A percentile compares a stretch with the other conserved stretches of the same genome.
Conservation (phyloP, 2,113 vertebrate genomes). For the Numida meleagris region DNA sequence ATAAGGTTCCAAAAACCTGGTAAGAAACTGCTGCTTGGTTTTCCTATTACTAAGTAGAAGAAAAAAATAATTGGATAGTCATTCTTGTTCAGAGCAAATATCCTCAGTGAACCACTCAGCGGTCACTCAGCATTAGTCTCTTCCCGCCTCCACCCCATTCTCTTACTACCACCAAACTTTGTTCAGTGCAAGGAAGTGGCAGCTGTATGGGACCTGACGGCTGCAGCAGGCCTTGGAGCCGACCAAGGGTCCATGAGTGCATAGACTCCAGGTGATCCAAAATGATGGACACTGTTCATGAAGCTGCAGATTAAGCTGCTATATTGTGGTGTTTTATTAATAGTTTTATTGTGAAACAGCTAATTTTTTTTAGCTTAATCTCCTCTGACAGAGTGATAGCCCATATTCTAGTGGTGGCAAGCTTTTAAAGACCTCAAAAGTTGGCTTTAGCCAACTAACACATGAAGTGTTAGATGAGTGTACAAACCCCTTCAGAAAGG, state of each 20-base stretch:
- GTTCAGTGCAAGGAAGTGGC: neutral
- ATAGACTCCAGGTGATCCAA: neutral
- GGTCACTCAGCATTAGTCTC: neutral
- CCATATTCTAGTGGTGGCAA: neutral
- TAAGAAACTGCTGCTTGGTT: neutral
- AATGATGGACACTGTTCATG: neutral
- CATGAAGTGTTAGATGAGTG: neutral
- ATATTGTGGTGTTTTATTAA: neutral
- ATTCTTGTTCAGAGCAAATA: neutral
- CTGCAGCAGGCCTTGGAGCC: neutral
- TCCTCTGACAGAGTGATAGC: neutral
- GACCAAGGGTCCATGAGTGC: rapidly evolving
- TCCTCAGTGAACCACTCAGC: neutral
- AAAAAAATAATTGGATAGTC: neutral
- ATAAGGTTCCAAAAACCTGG: neutral
- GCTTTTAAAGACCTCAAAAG: neutral
- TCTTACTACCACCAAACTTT: neutral
- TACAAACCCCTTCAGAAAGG: neutral
- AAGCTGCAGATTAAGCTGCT: neutral
- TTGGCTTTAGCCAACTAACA: too few relatives aligned
- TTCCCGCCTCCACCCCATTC: neutral
- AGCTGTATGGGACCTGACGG: neutral
- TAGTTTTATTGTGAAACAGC: neutral
- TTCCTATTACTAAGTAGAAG: neutral
- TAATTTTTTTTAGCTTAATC: constrained; percentile 5